Evolutionary conservation across 2,113 vertebrate species (phyloP).

Genomic region (Xyrauchen texanus): DNA sequence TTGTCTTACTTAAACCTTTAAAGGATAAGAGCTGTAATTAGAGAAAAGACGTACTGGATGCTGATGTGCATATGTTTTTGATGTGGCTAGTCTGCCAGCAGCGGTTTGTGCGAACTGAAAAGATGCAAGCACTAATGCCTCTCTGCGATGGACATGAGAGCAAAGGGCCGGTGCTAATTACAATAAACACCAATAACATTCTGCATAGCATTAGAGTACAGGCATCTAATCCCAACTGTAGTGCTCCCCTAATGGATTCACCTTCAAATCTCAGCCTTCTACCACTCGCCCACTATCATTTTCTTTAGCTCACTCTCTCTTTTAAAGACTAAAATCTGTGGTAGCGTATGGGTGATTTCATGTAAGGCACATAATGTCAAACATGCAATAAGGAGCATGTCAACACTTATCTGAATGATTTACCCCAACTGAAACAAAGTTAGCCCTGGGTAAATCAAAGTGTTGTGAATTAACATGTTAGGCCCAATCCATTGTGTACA

Average conservation of each 20-base stretch:
- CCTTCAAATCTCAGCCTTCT: slow-evolving; percentile 34
- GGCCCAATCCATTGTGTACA: not conserved
- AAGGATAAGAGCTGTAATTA: slow-evolving; percentile 11
- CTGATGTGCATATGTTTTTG: slow-evolving; percentile 4
- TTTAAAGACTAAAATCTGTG: slow-evolving; percentile 17
- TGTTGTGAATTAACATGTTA: slow-evolving; percentile 6
- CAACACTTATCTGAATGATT: slow-evolving; percentile 58
- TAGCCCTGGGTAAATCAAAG: slow-evolving; percentile 19
- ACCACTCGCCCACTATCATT: not conserved
- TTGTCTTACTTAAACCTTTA: not conserved
- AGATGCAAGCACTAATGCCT: slow-evolving; percentile 38
- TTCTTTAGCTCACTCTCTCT: not conserved
- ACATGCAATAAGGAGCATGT: slow-evolving; percentile 61
- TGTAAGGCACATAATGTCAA: slow-evolving; percentile 59
- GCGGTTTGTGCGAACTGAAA: slow-evolving; percentile 10
- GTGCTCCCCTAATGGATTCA: slow-evolving; percentile 28
- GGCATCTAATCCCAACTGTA: slow-evolving; percentile 2
- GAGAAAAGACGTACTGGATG: not conserved
- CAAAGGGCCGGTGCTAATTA: slow-evolving; percentile 32
- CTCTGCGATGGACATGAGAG: slow-evolving; percentile 4
- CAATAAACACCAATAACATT: slow-evolving; percentile 39
- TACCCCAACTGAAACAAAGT: slow-evolving; percentile 44
- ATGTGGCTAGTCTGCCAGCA: slow-evolving; percentile 24
- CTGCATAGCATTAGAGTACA: slow-evolving; percentile 8
- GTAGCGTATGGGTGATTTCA: slow-evolving; percentile 48